A percentile compares a stretch with the other conserved stretches of the same genome.
These are phyloP conservation scores for Crocidura indochinensis DNA, from an alignment of 2,797 vertebrate genomes.

Conservation along the genomic window DNA sequence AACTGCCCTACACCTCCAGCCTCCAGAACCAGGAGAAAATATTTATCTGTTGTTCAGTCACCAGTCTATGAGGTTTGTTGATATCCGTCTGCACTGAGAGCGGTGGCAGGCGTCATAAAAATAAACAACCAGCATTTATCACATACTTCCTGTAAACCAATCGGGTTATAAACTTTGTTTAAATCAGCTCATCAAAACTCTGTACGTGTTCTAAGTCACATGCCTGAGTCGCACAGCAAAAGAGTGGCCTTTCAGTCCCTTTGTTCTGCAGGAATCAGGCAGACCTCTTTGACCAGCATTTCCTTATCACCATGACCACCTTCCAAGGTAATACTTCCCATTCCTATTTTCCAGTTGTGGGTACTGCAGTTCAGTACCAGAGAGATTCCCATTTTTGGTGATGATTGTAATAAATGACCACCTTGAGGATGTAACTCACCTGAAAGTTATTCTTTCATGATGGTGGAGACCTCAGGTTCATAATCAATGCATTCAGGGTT, in stretches of 20 bases:
- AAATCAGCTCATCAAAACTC: not conserved
- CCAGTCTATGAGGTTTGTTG: not conserved
- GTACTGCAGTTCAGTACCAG: not conserved
- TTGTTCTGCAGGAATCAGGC: not conserved
- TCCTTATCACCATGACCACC: not conserved
- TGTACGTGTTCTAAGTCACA: not conserved
- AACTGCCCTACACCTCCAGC: not conserved
- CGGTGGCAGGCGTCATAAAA: not conserved
- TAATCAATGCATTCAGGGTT: not conserved
- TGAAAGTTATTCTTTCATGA: not conserved
- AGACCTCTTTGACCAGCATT: fast-evolving
- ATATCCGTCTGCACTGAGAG: fast-evolving
- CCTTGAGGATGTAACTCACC: not conserved
- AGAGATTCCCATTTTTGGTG: not conserved
- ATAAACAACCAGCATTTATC: not conserved
- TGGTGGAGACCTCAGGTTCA: not conserved
- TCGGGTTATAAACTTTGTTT: not conserved
- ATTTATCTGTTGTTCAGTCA: not conserved
- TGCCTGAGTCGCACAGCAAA: not conserved
- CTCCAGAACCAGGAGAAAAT: not conserved
- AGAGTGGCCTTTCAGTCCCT: not conserved
- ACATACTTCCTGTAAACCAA: not conserved
- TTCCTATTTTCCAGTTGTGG: not conserved
- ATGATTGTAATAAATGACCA: not conserved
- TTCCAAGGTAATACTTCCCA: not conserved